Percentiles rank a stretch among this genome's conserved stretches.
These are phyloP conservation scores for Fukomys damarensis DNA, from an alignment of 2,113 vertebrate species.

Conservation along the genomic window DNA sequence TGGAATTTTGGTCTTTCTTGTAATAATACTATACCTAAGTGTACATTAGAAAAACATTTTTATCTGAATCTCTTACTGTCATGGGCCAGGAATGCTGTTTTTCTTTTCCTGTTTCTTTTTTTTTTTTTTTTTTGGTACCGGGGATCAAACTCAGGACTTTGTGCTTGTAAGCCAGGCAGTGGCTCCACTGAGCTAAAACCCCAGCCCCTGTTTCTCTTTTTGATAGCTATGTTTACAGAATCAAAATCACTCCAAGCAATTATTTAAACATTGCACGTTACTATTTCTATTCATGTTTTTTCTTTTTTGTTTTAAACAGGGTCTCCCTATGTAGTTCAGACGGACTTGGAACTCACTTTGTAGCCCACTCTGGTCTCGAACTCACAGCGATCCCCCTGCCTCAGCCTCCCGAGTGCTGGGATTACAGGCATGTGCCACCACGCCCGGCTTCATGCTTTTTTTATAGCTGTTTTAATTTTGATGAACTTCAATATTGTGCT, in stretches of 20 bases:
- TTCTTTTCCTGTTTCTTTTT: no score
- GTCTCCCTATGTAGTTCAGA: no score
- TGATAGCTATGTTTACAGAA: slow-evolving; percentile 59
- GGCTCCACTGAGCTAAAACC: no score
- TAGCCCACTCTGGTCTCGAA: no score
- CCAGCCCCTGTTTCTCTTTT: slow-evolving; percentile 70
- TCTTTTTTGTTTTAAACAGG: no score
- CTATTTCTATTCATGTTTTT: slow-evolving; percentile 36
- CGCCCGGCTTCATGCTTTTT: neutral
- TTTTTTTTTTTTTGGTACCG: no score
- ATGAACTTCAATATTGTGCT: neutral
- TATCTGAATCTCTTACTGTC: slow-evolving; percentile 52
- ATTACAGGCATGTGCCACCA: no score
- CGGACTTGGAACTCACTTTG: no score
- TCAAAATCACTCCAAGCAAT: slow-evolving; percentile 52
- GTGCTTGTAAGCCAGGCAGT: no score
- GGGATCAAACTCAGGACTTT: no score
- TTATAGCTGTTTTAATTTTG: slow-evolving; percentile 60
- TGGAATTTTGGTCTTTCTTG: slow-evolving; percentile 74
- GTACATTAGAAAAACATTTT: slow-evolving; percentile 51
- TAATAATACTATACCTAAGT: slow-evolving; percentile 71
- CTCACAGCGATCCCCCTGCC: no score
- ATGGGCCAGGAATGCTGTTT: slow-evolving; percentile 54
- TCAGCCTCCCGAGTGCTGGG: no score
- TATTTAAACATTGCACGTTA: slow-evolving; percentile 64